Conservation (phyloP, 2,888 invertebrate genomes). For the Tanytarsus gracilentus region DNA sequence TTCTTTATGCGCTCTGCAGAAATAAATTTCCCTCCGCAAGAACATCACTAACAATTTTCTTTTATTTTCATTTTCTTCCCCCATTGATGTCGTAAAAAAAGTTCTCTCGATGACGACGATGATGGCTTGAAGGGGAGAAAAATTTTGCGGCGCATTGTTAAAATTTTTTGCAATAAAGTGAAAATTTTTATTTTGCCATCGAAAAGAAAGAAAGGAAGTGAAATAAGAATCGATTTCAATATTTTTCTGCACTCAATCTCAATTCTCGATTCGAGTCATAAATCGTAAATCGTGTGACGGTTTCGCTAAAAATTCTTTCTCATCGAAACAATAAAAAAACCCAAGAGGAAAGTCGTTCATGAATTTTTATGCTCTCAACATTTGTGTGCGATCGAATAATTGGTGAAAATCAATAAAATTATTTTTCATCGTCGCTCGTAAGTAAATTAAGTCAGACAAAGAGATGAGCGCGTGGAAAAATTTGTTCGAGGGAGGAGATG, state of each 20-base stretch:
- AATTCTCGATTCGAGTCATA: neutral
- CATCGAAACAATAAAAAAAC: too few species aligned
- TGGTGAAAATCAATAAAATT: conserved; percentile 8
- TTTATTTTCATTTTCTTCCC: too few species aligned
- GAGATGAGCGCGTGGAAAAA: neutral
- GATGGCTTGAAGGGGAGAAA: too few species aligned
- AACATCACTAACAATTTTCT: too few species aligned
- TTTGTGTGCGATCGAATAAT: neutral
- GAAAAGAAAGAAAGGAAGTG: neutral
- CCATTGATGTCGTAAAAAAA: too few species aligned
- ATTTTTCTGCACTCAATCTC: neutral
- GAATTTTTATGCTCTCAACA: neutral
- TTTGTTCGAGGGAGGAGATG: neutral
- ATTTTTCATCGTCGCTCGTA: neutral
- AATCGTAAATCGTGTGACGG: conserved; percentile 1
- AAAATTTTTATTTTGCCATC: too few species aligned
- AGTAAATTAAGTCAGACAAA: neutral
- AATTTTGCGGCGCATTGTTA: too few species aligned
- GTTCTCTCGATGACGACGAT: too few species aligned
- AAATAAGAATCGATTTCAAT: neutral
- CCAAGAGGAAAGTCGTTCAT: neutral
- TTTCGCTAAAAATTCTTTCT: neutral
- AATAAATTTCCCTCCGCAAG: too few species aligned
- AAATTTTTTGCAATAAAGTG: too few species aligned
- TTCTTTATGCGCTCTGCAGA: too few species aligned